Percentiles rank a stretch among this genome's conserved stretches.
phyloP scores from a whole-genome alignment of 1,140 invertebrate species.

The Varroa destructor region DNA sequence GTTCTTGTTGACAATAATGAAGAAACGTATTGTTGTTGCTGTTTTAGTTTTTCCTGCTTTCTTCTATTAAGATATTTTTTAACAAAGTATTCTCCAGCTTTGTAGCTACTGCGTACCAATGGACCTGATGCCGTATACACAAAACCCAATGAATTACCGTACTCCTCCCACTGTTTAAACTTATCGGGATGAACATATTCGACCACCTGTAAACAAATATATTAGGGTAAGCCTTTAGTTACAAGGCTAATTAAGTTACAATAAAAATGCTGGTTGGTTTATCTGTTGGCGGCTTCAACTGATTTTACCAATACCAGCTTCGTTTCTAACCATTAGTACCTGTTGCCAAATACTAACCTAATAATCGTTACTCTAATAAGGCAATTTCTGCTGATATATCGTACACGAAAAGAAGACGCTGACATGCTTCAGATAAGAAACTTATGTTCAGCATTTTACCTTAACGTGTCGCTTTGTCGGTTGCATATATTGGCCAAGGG shows the following conservation, averaged over 20 bases:
- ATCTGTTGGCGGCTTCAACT: neutral
- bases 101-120: constrained; percentile 88
- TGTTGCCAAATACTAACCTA: too few species aligned
- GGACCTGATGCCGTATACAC: constrained; percentile 94
- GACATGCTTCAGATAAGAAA: too few species aligned
- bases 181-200: constrained; percentile 95
- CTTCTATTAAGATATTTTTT: constrained; percentile 34
- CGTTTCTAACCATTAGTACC: too few species aligned
- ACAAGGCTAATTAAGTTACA: constrained; percentile 9
- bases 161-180: constrained; percentile 75
- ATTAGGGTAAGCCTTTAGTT: constrained; percentile 27
- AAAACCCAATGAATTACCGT: constrained; percentile 78
- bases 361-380: too few species aligned
- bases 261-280: neutral
- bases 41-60: neutral
- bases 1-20: too few species aligned
- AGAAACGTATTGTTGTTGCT: too few species aligned
- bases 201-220: constrained; percentile 47
- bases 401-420: too few species aligned
- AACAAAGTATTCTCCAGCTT: constrained; percentile 59
- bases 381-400: too few species aligned
- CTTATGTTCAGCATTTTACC: constrained; percentile 40
- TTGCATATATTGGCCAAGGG: constrained; percentile 98
- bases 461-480: constrained; percentile 90
- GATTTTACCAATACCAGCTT: neutral